Conservation (phyloP, 2,888 invertebrate genomes). For the Tiliacea citrago region DNA sequence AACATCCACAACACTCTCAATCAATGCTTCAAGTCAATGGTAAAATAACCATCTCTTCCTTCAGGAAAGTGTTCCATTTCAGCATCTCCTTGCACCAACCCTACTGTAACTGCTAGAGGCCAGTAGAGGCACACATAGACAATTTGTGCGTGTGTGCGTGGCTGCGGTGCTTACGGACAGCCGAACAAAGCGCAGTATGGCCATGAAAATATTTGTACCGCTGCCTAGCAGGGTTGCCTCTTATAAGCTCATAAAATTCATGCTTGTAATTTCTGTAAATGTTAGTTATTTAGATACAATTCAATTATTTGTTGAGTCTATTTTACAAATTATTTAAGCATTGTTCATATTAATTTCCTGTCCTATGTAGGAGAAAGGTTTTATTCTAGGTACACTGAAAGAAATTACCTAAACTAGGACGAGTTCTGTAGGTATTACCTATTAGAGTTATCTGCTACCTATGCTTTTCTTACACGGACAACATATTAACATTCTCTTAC, state of each 20-base stretch:
- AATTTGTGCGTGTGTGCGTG: slow-evolving; percentile 61
- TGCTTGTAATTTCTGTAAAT: background rate
- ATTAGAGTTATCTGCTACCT: no score
- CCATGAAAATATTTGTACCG: slow-evolving; percentile 83
- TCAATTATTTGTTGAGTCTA: background rate
- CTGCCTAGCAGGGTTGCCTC: slow-evolving; percentile 60
- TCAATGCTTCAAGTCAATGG: background rate
- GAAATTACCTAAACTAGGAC: no score
- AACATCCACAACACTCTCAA: background rate
- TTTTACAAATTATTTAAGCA: background rate
- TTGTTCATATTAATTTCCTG: background rate
- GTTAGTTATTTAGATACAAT: background rate
- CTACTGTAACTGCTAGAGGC: slow-evolving; percentile 28
- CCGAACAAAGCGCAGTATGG: slow-evolving; percentile 83
- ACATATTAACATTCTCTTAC: no score
- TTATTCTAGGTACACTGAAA: no score
- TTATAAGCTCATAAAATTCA: background rate
- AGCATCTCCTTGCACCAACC: slow-evolving; percentile 28
- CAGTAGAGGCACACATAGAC: slow-evolving; percentile 5
- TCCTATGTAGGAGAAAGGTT: no score
- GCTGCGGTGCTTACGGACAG: slow-evolving; percentile 77
- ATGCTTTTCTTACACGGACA: no score
- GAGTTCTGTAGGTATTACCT: no score
- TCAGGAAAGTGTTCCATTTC: background rate
- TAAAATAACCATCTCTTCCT: background rate